Percentiles rank a stretch among this genome's conserved stretches.
phyloP scores from a whole-genome alignment of 2,888 invertebrate genomes.

The Epirrhoe alternata region DNA sequence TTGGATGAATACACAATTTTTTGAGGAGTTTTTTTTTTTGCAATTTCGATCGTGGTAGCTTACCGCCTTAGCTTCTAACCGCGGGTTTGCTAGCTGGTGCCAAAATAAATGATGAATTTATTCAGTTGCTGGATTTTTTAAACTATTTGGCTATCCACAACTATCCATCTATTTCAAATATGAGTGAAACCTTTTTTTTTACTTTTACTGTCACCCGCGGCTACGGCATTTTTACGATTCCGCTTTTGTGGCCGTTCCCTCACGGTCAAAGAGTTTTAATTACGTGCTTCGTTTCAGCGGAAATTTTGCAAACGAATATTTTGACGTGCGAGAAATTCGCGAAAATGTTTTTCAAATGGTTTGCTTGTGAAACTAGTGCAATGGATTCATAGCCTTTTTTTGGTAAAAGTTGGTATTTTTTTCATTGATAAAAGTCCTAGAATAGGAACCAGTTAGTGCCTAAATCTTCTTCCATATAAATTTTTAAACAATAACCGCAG shows the following conservation, averaged over 20 bases:
- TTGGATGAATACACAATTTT: background rate
- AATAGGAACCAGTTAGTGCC: too few species aligned
- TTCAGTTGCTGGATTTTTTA: too few species aligned
- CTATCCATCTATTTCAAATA: background rate
- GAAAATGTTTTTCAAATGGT: slow-evolving; percentile 1
- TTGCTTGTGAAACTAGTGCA: background rate
- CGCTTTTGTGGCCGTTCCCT: slow-evolving; percentile 49
- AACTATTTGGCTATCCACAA: background rate
- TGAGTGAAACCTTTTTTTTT: slow-evolving; percentile 8
- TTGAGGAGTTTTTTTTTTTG: background rate
- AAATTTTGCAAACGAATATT: slow-evolving; percentile 26
- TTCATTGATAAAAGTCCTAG: too few species aligned
- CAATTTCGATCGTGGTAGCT: background rate
- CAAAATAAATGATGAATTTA: too few species aligned
- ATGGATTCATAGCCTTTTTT: background rate
- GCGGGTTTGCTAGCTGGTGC: too few species aligned
- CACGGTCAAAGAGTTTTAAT: slow-evolving; percentile 59
- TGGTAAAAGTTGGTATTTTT: background rate
- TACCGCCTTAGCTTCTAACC: too few species aligned
- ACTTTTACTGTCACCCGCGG: slow-evolving; percentile 12
- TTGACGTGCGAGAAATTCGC: slow-evolving; percentile 14
- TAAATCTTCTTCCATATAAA: too few species aligned
- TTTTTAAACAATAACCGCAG: too few species aligned
- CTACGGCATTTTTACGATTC: slow-evolving; percentile 54
- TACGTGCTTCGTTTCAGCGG: slow-evolving; percentile 41